Base-by-base conservation (phyloP, 2,797 vertebrate species). In the Dipus sagitta region DNA sequence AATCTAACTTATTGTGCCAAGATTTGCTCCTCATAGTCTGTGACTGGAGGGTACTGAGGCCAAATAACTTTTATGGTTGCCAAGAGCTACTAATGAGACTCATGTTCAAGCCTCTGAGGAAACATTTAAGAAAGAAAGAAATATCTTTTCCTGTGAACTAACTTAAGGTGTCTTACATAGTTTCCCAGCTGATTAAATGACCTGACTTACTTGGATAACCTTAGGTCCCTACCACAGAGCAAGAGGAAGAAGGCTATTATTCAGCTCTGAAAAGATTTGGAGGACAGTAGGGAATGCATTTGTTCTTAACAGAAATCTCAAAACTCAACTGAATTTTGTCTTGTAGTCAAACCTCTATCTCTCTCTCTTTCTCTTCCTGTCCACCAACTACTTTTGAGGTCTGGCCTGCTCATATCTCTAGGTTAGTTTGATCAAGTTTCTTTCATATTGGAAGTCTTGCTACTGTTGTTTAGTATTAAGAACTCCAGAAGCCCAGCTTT, bases 301-400 rank as follows among this genome's bases (percentile, higher is more conserved):
- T 85, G n/a, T 42, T 77, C 24, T 70, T 87, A 94, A 58, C 1
- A 54, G 34, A 76, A 83, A 18, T 88, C 72, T 92, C 58, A 67
- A 81, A 91, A 81, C 26, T 84, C 76, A 88, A 26, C 20, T 78
- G 71, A 96, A 20, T 90, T 65, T 65, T 90, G 26, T 87, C 32
- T 90, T 83, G 64, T 47, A 32, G 20, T 12, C 23, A 90, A 78
- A 11, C 4, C 34, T 58, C 20, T 23, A 60, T 70, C 60, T 20
- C 26, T 78, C 60, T 89, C 86, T 64, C 54, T 58, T 58, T 58
- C 54, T 58, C 54, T 58, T 58, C 21, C 28, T 60, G 1, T 70
- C 32, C 10, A 24, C 77, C 17, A 79, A 10, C 32, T 24, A 30
- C 67, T 52, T 90, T 68, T 86, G 52, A 88, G 58, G 47, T 75